These are phyloP conservation scores for Lordiphosa collinella DNA, from an alignment of 1,140 invertebrate species.

Conservation along the genomic window DNA sequence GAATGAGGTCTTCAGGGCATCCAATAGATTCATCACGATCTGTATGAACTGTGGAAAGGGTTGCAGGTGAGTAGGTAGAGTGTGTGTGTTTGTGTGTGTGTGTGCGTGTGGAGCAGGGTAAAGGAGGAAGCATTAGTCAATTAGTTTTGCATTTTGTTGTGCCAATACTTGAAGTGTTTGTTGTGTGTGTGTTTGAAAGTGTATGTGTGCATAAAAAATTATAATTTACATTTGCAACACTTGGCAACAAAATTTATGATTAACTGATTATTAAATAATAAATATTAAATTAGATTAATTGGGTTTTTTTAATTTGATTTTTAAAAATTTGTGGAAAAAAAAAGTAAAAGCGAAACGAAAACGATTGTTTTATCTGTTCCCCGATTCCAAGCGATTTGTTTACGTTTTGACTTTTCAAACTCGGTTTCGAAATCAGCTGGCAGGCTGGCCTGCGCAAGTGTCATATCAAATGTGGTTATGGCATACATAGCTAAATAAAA, in stretches of 20 bases:
- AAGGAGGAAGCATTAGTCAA: conserved; percentile 61
- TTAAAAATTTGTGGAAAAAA: too few relatives aligned
- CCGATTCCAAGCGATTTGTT: too few relatives aligned
- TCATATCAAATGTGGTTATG: too few relatives aligned
- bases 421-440: too few relatives aligned
- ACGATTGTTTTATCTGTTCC: too few relatives aligned
- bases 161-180: conserved; percentile 46
- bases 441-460: too few relatives aligned
- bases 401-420: too few relatives aligned
- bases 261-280: too few relatives aligned
- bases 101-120: conserved; percentile 8
- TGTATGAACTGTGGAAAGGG: conserved; percentile 88
- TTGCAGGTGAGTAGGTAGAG: conserved; percentile 42
- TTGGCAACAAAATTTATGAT: conserved; percentile 55
- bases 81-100: conserved; percentile 23
- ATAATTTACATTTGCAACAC: conserved; percentile 53
- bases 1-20: conserved; percentile 94
- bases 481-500: too few relatives aligned
- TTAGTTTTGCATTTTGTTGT: conserved; percentile 63
- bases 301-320: too few relatives aligned
- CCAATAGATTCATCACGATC: conserved; percentile 93
- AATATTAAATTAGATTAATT: too few relatives aligned
- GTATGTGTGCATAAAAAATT: conserved; percentile 25
- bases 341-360: too few relatives aligned
- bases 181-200: conserved; percentile 19